These are phyloP conservation scores for Tor tambroides DNA, from an alignment of 2,113 vertebrate species.

Conservation along the genomic window DNA sequence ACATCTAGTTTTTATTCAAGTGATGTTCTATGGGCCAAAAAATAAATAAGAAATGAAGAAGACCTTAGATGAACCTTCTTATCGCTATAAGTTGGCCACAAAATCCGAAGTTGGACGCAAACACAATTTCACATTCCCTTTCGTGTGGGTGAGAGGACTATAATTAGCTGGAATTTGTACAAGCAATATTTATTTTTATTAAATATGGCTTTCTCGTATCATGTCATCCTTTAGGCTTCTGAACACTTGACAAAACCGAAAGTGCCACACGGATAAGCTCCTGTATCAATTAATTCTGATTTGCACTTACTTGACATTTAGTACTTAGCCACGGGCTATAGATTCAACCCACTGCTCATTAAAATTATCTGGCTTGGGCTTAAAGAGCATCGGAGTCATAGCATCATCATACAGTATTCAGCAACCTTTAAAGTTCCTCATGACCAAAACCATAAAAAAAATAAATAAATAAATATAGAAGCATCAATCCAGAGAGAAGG, in stretches of 20 bases:
- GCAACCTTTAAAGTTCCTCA: not conserved
- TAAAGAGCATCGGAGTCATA: slow-evolving; percentile 1
- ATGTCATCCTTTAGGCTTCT: not conserved
- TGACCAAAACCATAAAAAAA: not conserved
- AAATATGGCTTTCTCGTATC: slow-evolving; percentile 6
- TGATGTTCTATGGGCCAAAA: not conserved
- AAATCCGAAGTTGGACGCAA: not conserved
- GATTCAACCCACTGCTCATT: slow-evolving; percentile 21
- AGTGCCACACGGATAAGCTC: not conserved
- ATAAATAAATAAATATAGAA: no score
- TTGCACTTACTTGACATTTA: slow-evolving; percentile 35
- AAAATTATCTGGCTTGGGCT: not conserved
- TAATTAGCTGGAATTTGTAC: slow-evolving; percentile 6
- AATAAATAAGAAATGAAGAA: slow-evolving; percentile 1
- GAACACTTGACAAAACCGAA: not conserved
- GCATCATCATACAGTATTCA: not conserved
- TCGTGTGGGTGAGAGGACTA: not conserved
- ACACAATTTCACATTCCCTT: slow-evolving; percentile 23
- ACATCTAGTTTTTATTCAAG: not conserved
- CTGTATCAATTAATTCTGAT: slow-evolving; percentile 35
- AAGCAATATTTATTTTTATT: slow-evolving; percentile 7
- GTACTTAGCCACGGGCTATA: slow-evolving; percentile 16
- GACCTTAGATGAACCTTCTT: not conserved
- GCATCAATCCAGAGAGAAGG: no score
- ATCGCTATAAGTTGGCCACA: not conserved